Conservation (phyloP, 2,888 invertebrate species). For the Stenodema calcarata region DNA sequence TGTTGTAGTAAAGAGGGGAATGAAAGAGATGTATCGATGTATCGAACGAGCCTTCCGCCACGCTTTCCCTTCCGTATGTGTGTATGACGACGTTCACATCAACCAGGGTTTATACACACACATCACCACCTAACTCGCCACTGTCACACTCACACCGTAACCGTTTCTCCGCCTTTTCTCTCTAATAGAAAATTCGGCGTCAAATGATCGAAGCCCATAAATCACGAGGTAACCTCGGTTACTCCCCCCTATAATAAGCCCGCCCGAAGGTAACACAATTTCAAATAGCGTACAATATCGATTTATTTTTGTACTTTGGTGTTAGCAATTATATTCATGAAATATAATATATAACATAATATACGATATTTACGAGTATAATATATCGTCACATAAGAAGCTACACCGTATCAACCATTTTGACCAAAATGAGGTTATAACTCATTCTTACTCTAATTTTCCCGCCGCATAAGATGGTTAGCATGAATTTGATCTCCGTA, state of each 20-base stretch:
- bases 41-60: neutral
- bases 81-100: neutral
- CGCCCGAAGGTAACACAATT: neutral
- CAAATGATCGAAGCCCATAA: slow-evolving; percentile 20
- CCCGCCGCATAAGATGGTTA: too few relatives aligned
- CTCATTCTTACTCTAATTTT: too few relatives aligned
- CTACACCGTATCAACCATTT: too few relatives aligned
- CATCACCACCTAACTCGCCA: neutral
- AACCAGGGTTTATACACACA: neutral
- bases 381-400: too few relatives aligned
- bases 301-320: too few relatives aligned
- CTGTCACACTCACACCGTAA: neutral
- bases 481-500: too few relatives aligned
- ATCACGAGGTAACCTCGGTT: slow-evolving; percentile 3
- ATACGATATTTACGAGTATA: too few relatives aligned
- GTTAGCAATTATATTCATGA: too few relatives aligned
- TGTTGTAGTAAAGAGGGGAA: neutral
- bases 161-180: neutral
- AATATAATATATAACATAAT: too few relatives aligned
- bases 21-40: neutral
- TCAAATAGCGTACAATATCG: too few relatives aligned
- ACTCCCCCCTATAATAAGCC: neutral
- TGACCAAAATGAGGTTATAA: too few relatives aligned
- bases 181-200: slow-evolving; percentile 27
- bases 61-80: neutral